A percentile compares a stretch with the other conserved stretches of the same genome.
Evolutionary conservation across 2,113 vertebrate species (phyloP).

Genomic region (Bujurquina vittata): DNA sequence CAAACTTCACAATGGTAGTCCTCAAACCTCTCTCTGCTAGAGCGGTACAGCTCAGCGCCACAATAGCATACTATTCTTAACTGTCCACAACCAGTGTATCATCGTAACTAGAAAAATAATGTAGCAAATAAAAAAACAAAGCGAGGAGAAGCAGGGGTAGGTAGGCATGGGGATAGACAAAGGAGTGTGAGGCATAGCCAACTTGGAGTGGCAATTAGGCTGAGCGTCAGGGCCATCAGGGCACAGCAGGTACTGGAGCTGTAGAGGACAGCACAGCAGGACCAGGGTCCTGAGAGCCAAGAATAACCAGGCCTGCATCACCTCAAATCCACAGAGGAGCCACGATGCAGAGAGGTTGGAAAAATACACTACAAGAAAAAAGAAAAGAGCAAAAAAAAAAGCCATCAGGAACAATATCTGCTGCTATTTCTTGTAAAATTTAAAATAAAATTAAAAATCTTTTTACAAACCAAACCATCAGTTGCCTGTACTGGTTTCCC

Average conservation of each 20-base stretch:
- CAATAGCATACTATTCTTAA: background rate
- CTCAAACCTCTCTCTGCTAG: background rate
- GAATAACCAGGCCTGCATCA: background rate
- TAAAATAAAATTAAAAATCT: background rate
- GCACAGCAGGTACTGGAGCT: background rate
- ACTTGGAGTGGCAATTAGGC: background rate
- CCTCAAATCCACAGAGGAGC: background rate
- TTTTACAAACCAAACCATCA: background rate
- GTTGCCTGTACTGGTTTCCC: background rate
- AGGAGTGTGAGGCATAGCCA: background rate
- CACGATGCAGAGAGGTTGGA: background rate
- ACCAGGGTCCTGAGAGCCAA: background rate
- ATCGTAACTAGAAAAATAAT: background rate
- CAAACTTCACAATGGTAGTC: background rate
- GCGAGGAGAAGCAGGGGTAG: background rate
- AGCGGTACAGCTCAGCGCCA: too few species aligned
- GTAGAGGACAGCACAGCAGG: background rate
- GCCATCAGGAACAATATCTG: fast-evolving
- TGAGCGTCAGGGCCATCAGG: background rate
- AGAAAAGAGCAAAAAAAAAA: background rate
- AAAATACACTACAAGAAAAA: background rate
- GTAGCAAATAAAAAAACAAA: background rate
- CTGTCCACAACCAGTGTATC: background rate
- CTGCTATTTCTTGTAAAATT: background rate
- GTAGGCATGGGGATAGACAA: background rate